Conservation (phyloP, 2,888 invertebrate species). For the Branchipolynoe longqiensis region DNA sequence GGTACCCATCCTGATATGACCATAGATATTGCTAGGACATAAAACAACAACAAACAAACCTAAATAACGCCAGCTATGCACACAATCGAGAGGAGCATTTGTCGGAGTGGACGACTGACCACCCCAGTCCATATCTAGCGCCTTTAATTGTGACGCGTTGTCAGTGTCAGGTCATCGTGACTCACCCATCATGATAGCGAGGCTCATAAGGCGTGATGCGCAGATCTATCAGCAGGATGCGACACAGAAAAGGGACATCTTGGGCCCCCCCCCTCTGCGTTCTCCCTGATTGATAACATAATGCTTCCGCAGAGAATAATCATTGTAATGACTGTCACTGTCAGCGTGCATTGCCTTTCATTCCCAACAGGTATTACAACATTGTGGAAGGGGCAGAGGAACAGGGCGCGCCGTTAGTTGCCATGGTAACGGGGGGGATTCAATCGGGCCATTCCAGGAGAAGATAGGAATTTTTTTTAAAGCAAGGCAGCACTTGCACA, state of each 20-base stretch:
- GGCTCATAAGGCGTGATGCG: constrained; percentile 8
- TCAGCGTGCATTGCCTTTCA: constrained; percentile 17
- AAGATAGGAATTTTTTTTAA: background rate
- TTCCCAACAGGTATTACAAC: constrained; percentile 37
- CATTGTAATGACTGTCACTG: constrained; percentile 24
- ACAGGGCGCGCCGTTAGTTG: too few species aligned
- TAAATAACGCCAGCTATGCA: too few species aligned
- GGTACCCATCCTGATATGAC: too few species aligned
- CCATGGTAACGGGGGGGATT: too few species aligned
- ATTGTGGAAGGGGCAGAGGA: constrained; percentile 11
- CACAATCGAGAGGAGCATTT: too few species aligned
- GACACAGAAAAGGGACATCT: background rate
- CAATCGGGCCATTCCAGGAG: background rate
- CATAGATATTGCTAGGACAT: too few species aligned
- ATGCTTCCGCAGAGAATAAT: constrained; percentile 20
- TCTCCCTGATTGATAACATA: constrained; percentile 25
- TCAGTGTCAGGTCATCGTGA: constrained; percentile 10
- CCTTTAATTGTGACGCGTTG: too few species aligned
- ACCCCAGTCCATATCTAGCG: too few species aligned
- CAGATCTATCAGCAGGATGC: constrained; percentile 23
- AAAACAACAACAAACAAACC: too few species aligned
- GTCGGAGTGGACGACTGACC: too few species aligned
- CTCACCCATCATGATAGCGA: background rate
- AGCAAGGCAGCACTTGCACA: background rate
- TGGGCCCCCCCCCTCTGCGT: too few species aligned